Evolutionary conservation across 2,113 vertebrate species (phyloP), one percentile per base, ranked within the genome.

Genomic region (Corythoichthys intestinalis): DNA sequence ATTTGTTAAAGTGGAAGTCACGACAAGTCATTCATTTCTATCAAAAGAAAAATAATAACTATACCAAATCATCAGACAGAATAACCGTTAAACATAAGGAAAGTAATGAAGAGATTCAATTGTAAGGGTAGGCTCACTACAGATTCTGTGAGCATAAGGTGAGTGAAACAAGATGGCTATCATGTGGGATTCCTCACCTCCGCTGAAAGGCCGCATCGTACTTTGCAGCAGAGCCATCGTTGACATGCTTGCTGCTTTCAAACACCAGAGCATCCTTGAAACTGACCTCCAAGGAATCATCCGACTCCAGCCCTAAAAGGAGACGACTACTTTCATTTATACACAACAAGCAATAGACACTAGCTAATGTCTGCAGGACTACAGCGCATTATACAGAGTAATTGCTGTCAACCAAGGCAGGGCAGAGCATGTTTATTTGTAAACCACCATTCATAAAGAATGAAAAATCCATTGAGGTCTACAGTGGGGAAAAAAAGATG

Each of bases 301-400:
- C 96, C 0, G 96, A 97, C 85, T 98, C 96, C 77, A 97, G 94
- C 91, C 97, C 97, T 99, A 87, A 56, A 7, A 39, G n/a, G 6
- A 44, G 14, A 54, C 8, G 17, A 8, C 2, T 3, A 4, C 38
- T 66, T n/a, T 52, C 44, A 59, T 15, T 34, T 1, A 2, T 9
- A 0, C 1, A 49, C 37, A 39, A 17, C 12, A 11, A 2, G 28
- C 35, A 14, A 14, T 10, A 50, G 2, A 12, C 14, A 34, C 57
- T 64, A 5, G 35, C 28, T 1, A 4, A n/a, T 17, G 9, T 20
- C 2, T 4, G 38, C 12, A 61, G 17, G n/a, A 61, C 6, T 37
- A 8, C 57, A 37, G 1, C 37, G 28, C 20, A 38, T 37, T 4
- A 38, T 41, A 41, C 14, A 4, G 3, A 41, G 6, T 10, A 38